Evolutionary conservation across 2,888 invertebrate species (phyloP).

Genomic region (Leptothorax acervorum): DNA sequence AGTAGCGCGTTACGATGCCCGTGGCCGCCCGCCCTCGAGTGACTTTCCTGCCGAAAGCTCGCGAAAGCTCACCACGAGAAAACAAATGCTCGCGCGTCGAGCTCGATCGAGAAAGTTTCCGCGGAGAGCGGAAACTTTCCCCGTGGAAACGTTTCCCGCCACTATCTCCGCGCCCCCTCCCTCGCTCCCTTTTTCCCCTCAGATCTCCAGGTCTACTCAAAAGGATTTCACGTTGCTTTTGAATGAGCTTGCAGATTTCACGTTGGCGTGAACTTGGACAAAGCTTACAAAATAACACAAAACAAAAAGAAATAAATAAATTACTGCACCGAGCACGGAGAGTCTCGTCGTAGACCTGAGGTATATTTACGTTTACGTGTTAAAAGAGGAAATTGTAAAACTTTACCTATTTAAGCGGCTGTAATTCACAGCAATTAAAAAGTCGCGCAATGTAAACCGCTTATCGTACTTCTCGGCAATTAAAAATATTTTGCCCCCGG

Average conservation of each 20-base stretch:
- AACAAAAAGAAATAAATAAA: background rate
- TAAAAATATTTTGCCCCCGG: background rate
- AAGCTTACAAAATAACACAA: background rate
- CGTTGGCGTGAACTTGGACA: constrained; percentile 11
- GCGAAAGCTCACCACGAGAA: constrained; percentile 66
- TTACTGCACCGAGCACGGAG: background rate
- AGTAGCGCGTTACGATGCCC: constrained; percentile 61
- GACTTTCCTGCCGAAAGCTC: constrained; percentile 78
- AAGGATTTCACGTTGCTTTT: constrained; percentile 23
- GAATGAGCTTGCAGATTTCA: constrained; percentile 30
- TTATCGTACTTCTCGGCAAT: background rate
- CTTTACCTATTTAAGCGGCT: background rate
- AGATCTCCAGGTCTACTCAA: constrained; percentile 5
- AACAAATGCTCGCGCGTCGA: constrained; percentile 69
- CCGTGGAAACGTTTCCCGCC: constrained; percentile 46
- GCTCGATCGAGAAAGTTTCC: constrained; percentile 69
- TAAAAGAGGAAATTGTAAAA: background rate
- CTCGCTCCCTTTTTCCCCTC: background rate
- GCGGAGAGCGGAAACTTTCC: constrained; percentile 29
- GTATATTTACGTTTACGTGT: background rate
- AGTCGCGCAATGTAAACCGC: background rate
- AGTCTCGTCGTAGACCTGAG: background rate
- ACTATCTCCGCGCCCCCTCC: constrained; percentile 25
- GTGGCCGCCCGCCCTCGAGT: constrained; percentile 76
- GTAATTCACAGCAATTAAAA: constrained; percentile 14